Percentiles rank a stretch among this genome's conserved stretches.
Conservation (phyloP, 2,888 invertebrate genomes). For the Leptarthrus brevirostris region DNA sequence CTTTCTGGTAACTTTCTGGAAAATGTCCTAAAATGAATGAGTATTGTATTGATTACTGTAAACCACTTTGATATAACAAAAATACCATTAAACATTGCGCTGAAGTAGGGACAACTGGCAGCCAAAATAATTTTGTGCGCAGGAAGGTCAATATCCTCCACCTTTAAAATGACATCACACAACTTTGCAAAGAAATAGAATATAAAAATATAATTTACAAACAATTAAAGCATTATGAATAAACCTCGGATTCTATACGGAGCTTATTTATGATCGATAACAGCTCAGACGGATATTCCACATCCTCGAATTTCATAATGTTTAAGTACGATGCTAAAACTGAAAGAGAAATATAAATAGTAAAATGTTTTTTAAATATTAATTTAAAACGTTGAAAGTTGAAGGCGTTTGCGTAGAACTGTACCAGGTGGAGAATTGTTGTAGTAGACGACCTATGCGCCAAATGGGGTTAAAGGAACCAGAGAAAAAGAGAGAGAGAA, state of each 20-base stretch:
- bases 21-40: conserved; percentile 46
- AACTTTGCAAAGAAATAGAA: too few relatives aligned
- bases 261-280: conserved; percentile 34
- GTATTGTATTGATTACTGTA: neutral
- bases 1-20: conserved; percentile 48
- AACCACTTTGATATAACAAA: neutral
- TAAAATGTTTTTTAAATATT: too few relatives aligned
- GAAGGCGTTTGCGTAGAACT: too few relatives aligned
- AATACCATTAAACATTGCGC: conserved; percentile 53
- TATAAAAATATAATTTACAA: neutral
- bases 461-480: too few relatives aligned
- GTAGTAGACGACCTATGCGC: too few relatives aligned
- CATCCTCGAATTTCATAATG: conserved; percentile 28
- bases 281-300: conserved; percentile 2
- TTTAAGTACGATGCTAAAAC: too few relatives aligned
- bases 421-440: too few relatives aligned
- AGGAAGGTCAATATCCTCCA: conserved; percentile 38
- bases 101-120: conserved; percentile 50
- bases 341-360: too few relatives aligned
- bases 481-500: too few relatives aligned
- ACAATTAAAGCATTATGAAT: neutral
- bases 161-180: conserved; percentile 50
- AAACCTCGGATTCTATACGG: conserved; percentile 23
- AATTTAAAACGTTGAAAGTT: too few relatives aligned
- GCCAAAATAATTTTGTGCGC: conserved; percentile 51